Base-by-base conservation (phyloP, 2,888 invertebrate genomes). In the Lasioglossum calceatum region DNA sequence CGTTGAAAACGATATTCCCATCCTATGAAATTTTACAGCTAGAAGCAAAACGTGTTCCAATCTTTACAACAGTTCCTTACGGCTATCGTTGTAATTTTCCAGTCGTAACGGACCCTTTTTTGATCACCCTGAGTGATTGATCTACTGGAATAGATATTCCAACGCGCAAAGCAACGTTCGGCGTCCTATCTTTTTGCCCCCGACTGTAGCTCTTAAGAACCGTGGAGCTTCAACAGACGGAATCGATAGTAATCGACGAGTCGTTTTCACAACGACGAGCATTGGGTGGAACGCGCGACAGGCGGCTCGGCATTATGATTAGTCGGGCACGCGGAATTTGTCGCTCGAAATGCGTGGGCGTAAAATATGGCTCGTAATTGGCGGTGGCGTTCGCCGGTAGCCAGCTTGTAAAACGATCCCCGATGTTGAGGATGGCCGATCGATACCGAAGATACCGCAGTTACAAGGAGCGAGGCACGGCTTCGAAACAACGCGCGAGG, bases 291-390 rank as follows among this genome's bases (percentile, higher is more conserved):
- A 77, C 74, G 61, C 80, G 84, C 75, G 70, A 67, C 87, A 74
- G 75, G 58, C 81, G 73, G 61, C 77, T 64, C 76, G 70, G 80
- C 76, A 83, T 89, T 84, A 85, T 79, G 82, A 89, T 87, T 85
- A 80, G 77, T 44, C 44, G 81, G 79, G 83, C 79, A 78, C 80
- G 82, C 80, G 76, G 81, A 89, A 89, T 89, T 89, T 87, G 89
- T 87, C 90, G 81, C 77, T 81, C 36, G 83, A 71, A 44, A 54
- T 50, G 23, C 80, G 84, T 81, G 79, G 84, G 79, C 84, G 89
- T 89, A 75, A 85, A 82, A 82, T 85, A 82, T 75, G 54, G 79
- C 61, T 44, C n/a, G 80, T 80, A 87, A 86, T 80, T 77, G 78
- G 14, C 32, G 54, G n/a, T 58, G 54, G 44, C 61, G 16, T 50